Evolutionary conservation across 2,113 vertebrate species (phyloP).

Genomic region (Passer domesticus): DNA sequence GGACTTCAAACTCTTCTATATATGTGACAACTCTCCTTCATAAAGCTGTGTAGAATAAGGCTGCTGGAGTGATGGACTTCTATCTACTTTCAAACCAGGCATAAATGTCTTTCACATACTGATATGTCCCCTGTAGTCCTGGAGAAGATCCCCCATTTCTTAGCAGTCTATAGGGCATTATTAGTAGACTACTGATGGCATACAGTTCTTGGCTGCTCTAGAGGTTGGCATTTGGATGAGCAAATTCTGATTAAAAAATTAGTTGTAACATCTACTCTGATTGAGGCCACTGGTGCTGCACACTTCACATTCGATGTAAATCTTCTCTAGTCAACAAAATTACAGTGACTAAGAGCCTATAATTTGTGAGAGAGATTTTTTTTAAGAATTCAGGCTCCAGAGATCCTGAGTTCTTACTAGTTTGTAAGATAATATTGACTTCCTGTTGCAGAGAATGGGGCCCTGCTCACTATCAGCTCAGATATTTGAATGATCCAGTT

Average conservation of each 20-base stretch:
- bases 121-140: neutral
- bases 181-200: neutral
- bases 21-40: neutral
- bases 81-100: neutral
- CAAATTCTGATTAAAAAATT: neutral
- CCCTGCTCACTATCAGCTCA: neutral
- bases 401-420: neutral
- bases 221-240: neutral
- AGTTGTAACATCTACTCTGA: neutral
- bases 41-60: neutral
- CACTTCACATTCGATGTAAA: neutral
- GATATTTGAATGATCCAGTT: neutral
- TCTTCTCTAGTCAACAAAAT: neutral
- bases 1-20: neutral
- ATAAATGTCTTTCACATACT: neutral
- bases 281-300: neutral
- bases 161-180: neutral
- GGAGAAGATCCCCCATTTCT: neutral
- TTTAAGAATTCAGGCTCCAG: neutral
- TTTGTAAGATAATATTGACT: neutral
- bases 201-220: neutral
- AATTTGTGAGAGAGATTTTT: neutral
- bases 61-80: neutral
- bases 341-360: neutral
- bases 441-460: neutral